Evolutionary conservation across 2,888 invertebrate species (phyloP).

Genomic region (Dysmachus trigonus): DNA sequence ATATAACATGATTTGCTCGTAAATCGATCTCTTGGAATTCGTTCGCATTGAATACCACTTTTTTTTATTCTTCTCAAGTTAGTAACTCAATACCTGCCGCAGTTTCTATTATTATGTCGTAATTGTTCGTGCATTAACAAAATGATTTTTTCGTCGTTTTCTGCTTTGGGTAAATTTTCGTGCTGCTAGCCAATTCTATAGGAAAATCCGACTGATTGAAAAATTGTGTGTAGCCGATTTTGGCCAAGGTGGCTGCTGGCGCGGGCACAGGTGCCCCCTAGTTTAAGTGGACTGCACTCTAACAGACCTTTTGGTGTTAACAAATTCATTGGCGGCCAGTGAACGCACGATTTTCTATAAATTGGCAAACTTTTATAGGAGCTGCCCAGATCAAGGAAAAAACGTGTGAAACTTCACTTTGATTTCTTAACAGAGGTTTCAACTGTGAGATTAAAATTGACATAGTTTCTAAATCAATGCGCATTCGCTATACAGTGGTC

Average conservation of each 20-base stretch:
- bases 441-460: background rate
- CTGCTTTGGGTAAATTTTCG: background rate
- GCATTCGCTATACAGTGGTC: no score
- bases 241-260: background rate
- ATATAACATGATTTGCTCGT: background rate
- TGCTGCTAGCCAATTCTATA: background rate
- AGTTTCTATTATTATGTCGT: conserved; percentile 16
- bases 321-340: background rate
- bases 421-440: background rate
- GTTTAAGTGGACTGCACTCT: background rate
- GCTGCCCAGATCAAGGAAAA: background rate
- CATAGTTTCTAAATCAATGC: background rate
- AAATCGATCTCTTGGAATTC: conserved; percentile 18
- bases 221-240: background rate
- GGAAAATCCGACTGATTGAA: background rate
- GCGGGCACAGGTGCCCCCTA: background rate
- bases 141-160: background rate
- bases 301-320: background rate
- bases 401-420: background rate
- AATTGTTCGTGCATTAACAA: conserved; percentile 23
- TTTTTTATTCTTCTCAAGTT: background rate
- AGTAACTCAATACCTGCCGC: conserved; percentile 12
- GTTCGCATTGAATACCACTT: background rate
- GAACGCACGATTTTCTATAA: background rate
- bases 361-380: background rate